These are phyloP conservation scores for Bradypodion ventrale DNA, from an alignment of 2,797 vertebrate species.

Conservation along the genomic window DNA sequence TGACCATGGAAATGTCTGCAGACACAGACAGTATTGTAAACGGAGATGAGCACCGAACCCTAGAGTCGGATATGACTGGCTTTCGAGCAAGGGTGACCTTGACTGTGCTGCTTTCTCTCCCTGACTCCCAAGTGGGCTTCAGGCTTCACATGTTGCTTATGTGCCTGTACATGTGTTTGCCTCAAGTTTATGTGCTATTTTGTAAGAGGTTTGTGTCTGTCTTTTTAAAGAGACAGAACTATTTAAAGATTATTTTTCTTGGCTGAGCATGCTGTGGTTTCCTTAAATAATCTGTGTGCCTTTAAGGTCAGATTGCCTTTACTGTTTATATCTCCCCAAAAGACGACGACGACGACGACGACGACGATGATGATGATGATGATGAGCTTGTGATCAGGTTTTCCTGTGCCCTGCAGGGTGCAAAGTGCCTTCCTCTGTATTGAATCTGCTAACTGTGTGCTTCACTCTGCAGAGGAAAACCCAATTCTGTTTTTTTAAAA, in stretches of 20 bases:
- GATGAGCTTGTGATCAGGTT: too few species aligned
- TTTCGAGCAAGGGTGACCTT: too few species aligned
- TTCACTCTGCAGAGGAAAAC: neutral
- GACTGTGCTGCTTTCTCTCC: too few species aligned
- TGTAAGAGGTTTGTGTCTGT: neutral
- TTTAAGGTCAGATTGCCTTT: neutral
- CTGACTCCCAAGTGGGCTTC: neutral
- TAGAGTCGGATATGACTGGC: too few species aligned
- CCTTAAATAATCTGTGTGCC: neutral
- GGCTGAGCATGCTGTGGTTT: neutral
- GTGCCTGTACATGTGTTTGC: too few species aligned
- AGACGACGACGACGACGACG: neutral
- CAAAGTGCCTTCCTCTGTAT: too few species aligned
- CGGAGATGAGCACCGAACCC: too few species aligned
- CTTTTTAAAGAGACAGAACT: neutral
- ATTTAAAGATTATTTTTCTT: neutral
- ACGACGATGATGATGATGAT: neutral
- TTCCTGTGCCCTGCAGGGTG: too few species aligned
- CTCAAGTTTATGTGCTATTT: neutral
- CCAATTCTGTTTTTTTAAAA: too few species aligned
- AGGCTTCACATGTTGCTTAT: too few species aligned
- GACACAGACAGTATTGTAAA: too few species aligned
- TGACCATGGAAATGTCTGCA: too few species aligned
- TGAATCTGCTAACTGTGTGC: constrained; percentile 1
- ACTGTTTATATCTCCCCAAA: neutral